Base-by-base conservation (phyloP, 2,113 vertebrate genomes). In the Phyllostomus hastatus region DNA sequence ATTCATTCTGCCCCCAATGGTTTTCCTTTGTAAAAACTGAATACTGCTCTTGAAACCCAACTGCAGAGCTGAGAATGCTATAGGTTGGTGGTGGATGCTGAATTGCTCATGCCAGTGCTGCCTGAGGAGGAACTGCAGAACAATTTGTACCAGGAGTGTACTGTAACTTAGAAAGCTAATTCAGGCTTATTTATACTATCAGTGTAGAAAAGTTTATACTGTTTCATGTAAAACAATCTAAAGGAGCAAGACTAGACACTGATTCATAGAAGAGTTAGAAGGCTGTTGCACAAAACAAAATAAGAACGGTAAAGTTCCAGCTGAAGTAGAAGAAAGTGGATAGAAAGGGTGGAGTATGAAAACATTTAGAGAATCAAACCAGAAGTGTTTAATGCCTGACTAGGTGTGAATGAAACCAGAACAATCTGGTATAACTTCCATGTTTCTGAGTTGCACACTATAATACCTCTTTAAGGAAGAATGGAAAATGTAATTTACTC, bases 1-100 rank as follows among this genome's bases (percentile, higher is more conserved):
- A 38, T 1, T 81, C 17, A 20, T 0, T 12, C n/a, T 43, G 52
- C 0, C 0, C 1, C 7, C 31, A 50, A 17, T 52, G 22, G 1
- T 84, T 72, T 19, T 61, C 15, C 15, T 90, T 76, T 31, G 48
- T 2, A 61, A 75, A 66, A 43, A 76, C 19, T 57, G 28, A 66
- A 48, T n/a, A 7, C 1, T 90, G 5, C 3, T 14, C 8, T 69
- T 83, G 17, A 66, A 80, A 90, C 57, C 28, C 46, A 17, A 84
- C 46, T 33, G 15, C 19, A 79, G 87, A 72, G 4, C 19, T 64
- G 14, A 41, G n/a, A 33, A 0, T 5, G 35, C 14, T 76, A 15
- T 17, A 31, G 35, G 4, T 28, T 26, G 17, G 3, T 35, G 4
- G 10, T 82, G 7, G 54, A 7, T 5, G 22, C 24, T 15, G 19